Base-by-base conservation (phyloP, 37 sponge, comb jelly and placozoan species). In the Lycopodina hypogea region DNA sequence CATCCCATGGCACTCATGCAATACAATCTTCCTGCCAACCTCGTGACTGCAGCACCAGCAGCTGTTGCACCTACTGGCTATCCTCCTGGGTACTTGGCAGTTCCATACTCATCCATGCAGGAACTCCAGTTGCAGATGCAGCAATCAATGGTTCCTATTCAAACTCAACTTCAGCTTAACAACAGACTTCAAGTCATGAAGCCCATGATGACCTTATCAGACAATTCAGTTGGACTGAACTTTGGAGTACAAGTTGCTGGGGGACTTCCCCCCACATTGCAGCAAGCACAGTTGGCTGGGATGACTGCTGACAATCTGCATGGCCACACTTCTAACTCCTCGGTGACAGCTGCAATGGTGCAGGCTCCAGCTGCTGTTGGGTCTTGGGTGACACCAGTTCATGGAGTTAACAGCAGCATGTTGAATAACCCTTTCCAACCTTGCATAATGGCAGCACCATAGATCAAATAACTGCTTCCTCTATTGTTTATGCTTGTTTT, bases 381-480 rank as follows among this genome's bases (percentile, higher is more conserved):
- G 1, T 73, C 80, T 1, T 85, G 79, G 79, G 42, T 79, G 11
- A 65, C 72, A 0, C 80, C 86, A 3, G 74, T 64, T 2, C 78
- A 71, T 1, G 66, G 78, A 0, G 51, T 78, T 23, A 79, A 79
- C 22, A 78, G 61, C 65, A 78, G 85, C 59, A 38, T 85, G 15
- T 33, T 85, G 53, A 84, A 85, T 72, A 84, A 85, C 74, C 87
- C 87, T 22, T 77, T 80, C 32, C 88, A 87, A 33, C 83, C 88
- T 81, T 78, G 77, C 32, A 51, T 87, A 12, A 51, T 81, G 68
- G 76, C 82, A 17, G 60, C 82, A 32, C 71, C 88, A 36, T 87
- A 82, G 87, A 82, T 87, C 28, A 87, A 81, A 66, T 81, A 82
- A 87, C 66, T 65, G 30, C 66, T 32, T 3, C 30, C 66, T 30